Base-by-base conservation (phyloP, 2,113 vertebrate genomes). In the Notiomystis cincta region DNA sequence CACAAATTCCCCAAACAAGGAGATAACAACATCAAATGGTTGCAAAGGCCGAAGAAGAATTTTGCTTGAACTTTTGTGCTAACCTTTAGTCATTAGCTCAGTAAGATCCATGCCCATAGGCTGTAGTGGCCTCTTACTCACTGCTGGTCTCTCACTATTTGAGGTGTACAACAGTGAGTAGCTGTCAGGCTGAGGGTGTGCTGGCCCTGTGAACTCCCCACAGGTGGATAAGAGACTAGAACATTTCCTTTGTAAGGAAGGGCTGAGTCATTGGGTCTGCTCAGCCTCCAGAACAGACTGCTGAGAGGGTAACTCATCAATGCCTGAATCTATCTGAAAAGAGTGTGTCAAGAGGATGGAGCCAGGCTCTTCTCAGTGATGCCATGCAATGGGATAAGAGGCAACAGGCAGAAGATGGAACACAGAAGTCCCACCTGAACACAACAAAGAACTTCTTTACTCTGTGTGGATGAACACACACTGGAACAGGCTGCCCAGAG, bases 251-350 rank as follows among this genome's bases (percentile, higher is more conserved):
- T 35, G 13, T 35, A 19, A 69, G 31, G 40, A 33, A 82, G 48
- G 25, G 5, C 21, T 25, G 21, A 27, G 14, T 18, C 33, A 38
- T 15, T 61, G 21, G 1, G 2, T 35, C 24, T 61, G 17, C 8
- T 54, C 40, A 61, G 47, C 19, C 7, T 40, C 28, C n/a, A 30
- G 47, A 38, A 40, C 19, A 30, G n/a, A 53, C 0, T 0, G 8
- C 19, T n/a, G 23, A 61, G 64, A 69, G 19, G 28, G 12, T 23
- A 38, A 18, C 23, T 45, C 38, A 22, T 30, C 28, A 62, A 6
- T 35, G 11, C 20, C 23, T 30, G 4, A 11, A n/a, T 2, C 1
- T 38, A 24, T 40, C 47, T 40, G 31, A 56, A 70, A 31, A 27
- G 18, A 27, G 40, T 0, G 0, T 14, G 10, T 9, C 35, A 42